Percentiles rank a stretch among this genome's conserved stretches.
phyloP scores from a whole-genome alignment of 2,888 invertebrate species.

The Gastrophysa polygoni region DNA sequence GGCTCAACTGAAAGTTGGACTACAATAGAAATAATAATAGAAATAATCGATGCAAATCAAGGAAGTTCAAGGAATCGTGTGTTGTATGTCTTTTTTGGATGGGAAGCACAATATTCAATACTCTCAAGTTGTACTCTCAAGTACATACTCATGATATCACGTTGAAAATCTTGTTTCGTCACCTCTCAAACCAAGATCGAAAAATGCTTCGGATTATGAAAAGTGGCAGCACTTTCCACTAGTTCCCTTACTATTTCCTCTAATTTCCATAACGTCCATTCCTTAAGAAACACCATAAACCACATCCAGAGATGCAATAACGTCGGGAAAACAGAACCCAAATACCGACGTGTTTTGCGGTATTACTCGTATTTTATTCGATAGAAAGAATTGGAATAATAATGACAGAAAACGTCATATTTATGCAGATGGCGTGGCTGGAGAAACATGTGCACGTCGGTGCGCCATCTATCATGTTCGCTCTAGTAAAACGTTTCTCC shows the following conservation, averaged over 20 bases:
- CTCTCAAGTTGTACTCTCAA: too few species aligned
- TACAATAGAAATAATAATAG: too few species aligned
- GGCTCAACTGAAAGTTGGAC: too few species aligned
- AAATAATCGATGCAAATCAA: too few species aligned
- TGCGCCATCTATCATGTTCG: constrained; percentile 47
- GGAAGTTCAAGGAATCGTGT: too few species aligned
- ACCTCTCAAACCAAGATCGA: too few species aligned
- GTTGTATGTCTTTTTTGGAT: too few species aligned
- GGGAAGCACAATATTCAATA: too few species aligned
- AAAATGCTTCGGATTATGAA: too few species aligned
- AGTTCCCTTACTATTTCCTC: not conserved
- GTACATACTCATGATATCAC: too few species aligned
- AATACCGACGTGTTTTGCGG: constrained; percentile 34
- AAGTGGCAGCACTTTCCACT: too few species aligned
- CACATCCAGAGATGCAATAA: constrained; percentile 6
- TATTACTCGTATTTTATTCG: constrained; percentile 42
- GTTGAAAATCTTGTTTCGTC: too few species aligned
- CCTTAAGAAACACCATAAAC: not conserved
- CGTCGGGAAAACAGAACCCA: constrained; percentile 20
- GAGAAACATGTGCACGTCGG: constrained; percentile 49
- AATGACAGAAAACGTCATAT: constrained; percentile 49
- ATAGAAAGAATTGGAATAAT: constrained; percentile 44
- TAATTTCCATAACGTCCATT: constrained; percentile 1
- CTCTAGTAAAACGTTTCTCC: not conserved
- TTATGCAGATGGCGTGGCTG: constrained; percentile 43